Base-by-base conservation (phyloP, 2,888 invertebrate species). In the Plutella xylostella region DNA sequence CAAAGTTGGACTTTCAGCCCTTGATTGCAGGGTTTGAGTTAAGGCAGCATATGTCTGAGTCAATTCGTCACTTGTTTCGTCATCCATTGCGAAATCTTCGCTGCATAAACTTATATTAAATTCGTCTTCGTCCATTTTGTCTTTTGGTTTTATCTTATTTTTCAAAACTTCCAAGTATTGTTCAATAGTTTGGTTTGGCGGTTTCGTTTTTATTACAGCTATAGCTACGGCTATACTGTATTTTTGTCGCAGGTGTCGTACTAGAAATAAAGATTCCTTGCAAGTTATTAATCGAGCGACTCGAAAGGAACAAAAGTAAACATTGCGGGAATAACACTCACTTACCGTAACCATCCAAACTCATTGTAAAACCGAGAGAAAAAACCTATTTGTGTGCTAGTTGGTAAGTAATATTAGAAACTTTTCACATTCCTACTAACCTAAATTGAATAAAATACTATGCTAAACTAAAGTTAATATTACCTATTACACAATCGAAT, bases 271-370 rank as follows among this genome's bases (percentile, higher is more conserved):
- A 39, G 14, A 14, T 22, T 6, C 19, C 4, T 17, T 35, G 7
- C 11, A n/a, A n/a, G n/a, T n/a, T n/a, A n/a, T n/a, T n/a, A n/a
- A n/a, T n/a, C n/a, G n/a, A n/a, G n/a, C n/a, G n/a, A n/a, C n/a
- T n/a, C n/a, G n/a, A n/a, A n/a, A n/a, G n/a, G n/a, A n/a, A n/a
- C n/a, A n/a, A n/a, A n/a, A n/a, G n/a, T n/a, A n/a, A n/a, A n/a
- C n/a, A n/a, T n/a, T n/a, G n/a, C n/a, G n/a, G n/a, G n/a, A n/a
- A n/a, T n/a, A n/a, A n/a, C 4, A 9, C n/a, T 19, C n/a, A 49
- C 68, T 66, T 54, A 74, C 74, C 70, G 53, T 68, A 74, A 48
- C 65, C 59, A 39, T 68, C 60, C 48, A 58, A 63, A 63, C 55
- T 64, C 74, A 72, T 74, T 49, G 39, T 43, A 22, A 34, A 43